Conservation (phyloP, 2,888 invertebrate genomes). For the Tholera decimalis region DNA sequence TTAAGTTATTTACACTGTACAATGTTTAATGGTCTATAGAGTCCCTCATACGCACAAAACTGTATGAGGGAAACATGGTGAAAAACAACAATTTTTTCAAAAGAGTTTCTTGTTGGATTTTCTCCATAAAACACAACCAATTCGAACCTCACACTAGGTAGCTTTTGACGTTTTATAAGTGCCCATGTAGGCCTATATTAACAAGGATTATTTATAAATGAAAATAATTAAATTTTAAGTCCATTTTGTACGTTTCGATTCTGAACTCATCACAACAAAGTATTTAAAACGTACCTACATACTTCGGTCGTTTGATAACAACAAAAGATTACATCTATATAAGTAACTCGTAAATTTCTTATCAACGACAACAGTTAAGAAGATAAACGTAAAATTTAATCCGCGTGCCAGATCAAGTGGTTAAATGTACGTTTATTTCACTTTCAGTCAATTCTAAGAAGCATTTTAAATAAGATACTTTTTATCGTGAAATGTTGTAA, state of each 20-base stretch:
- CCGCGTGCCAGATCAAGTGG: conserved; percentile 39
- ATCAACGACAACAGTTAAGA: conserved; percentile 32
- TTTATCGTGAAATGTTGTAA: conserved; percentile 31
- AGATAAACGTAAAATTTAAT: conserved; percentile 55
- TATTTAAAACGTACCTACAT: background rate
- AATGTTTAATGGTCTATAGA: no score
- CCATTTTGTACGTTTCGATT: background rate
- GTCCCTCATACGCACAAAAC: no score
- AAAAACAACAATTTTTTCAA: no score
- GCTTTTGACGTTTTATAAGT: no score
- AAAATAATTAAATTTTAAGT: background rate
- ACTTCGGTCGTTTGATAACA: conserved; percentile 7
- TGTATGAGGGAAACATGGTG: no score
- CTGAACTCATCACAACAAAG: background rate
- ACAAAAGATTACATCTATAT: conserved; percentile 52
- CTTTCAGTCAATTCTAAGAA: conserved; percentile 29
- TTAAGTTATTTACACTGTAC: no score
- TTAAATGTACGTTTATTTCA: conserved; percentile 33
- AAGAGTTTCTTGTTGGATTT: no score
- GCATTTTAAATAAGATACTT: conserved; percentile 11
- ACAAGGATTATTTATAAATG: no score
- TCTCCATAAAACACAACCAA: no score
- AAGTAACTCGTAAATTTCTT: conserved; percentile 58
- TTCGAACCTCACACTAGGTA: no score
- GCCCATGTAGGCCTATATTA: no score